Evolutionary conservation across 2,113 vertebrate genomes (phyloP), one percentile per base, ranked within the genome.

Genomic region (Proterorhinus semilunaris): DNA sequence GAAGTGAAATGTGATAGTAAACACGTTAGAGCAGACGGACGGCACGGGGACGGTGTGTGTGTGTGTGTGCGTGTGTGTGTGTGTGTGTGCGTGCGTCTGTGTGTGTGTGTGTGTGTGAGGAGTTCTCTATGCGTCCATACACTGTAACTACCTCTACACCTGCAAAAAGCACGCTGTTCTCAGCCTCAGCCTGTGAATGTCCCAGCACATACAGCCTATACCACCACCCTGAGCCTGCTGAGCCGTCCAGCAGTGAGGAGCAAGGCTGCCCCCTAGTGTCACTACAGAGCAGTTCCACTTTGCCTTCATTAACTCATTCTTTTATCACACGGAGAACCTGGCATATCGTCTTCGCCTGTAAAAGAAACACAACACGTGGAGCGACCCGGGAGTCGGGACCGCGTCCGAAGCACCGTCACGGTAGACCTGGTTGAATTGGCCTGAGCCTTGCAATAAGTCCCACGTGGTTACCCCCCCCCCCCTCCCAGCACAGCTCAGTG

Each of bases 121-220:
- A 61, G 58, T 74, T 65, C 74, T 69, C 44, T 65, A 43, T 68
- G 68, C 82, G 17, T 48, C 77, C 68, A 17, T 53, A 58, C 43
- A 66, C 75, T 93, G 92, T 92, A 96, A 95, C 95, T 98, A 98
- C 95, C 95, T 97, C 96, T 95, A 95, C 94, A 92, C 93, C 91
- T 83, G 94, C 94, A 93, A 86, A 85, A 86, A 86, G 69, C 71
- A 79, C 80, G 76, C 80, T 78, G 81, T 82, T 75, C 80, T 83
- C 85, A 86, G 85, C 85, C 79, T 75, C 71, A 79, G 81, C 81
- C 87, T 87, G 81, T 87, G 90, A 91, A 90, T 90, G 88, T 90
- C 75, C 74, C 43, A 52, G 72, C 63, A 85, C 66, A 81, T 62
- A 72, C 46, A 21, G 44, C 21, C 42, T 55, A 76, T 11, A 69